Conservation (phyloP, 2,113 vertebrate species). For the Globicephala melas region DNA sequence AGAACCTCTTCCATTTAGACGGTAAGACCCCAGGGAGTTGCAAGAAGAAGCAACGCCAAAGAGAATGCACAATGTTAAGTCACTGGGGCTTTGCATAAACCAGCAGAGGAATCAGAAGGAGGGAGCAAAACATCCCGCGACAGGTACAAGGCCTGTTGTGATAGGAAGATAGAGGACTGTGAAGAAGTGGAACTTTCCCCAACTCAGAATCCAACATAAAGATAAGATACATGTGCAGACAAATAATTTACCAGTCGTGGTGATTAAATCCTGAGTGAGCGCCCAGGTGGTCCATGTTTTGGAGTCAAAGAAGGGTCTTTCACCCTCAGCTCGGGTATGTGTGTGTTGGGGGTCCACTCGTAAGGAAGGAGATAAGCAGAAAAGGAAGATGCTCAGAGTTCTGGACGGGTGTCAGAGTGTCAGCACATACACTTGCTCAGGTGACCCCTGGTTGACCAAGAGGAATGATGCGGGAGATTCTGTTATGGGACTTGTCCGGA, state of each 20-base stretch:
- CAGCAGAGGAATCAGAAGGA: background rate
- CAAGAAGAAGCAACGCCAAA: background rate
- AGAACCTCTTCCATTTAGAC: background rate
- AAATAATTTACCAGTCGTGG: background rate
- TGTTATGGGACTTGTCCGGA: background rate
- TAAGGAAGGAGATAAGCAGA: background rate
- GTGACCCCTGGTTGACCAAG: fast-evolving
- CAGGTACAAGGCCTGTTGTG: background rate
- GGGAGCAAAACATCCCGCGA: background rate
- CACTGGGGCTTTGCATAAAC: background rate
- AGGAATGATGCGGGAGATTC: background rate
- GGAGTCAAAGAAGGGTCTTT: background rate
- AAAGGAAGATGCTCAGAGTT: background rate
- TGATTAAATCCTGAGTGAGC: background rate
- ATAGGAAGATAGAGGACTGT: background rate
- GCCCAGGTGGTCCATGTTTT: background rate
- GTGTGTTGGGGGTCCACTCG: background rate
- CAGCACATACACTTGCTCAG: background rate
- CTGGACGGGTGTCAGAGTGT: fast-evolving
- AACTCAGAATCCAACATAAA: background rate
- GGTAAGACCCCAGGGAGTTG: background rate
- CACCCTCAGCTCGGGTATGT: background rate
- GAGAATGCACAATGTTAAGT: background rate
- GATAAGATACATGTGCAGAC: background rate
- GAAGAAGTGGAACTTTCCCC: background rate